Evolutionary conservation across 2,113 vertebrate genomes (phyloP).

Genomic region (Mormyrus lacerda): DNA sequence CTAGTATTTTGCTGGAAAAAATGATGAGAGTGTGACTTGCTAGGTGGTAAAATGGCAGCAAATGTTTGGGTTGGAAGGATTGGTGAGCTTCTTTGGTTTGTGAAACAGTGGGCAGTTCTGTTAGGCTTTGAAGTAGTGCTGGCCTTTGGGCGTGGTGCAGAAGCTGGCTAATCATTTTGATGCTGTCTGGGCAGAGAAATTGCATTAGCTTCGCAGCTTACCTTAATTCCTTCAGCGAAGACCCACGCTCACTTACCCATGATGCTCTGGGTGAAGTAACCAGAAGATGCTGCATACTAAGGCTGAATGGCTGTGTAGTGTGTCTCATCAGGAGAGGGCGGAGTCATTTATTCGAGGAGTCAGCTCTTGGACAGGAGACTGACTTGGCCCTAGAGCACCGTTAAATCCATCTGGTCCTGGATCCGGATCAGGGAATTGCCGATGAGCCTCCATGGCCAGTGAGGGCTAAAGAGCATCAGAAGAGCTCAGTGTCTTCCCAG

Average conservation of each 20-base stretch:
- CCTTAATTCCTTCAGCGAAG: background rate
- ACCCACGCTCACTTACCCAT: background rate
- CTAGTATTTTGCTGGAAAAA: background rate
- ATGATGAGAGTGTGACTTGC: background rate
- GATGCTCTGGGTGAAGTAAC: background rate
- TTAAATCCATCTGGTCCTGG: slow-evolving; percentile 12
- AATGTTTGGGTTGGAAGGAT: background rate
- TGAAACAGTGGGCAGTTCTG: background rate
- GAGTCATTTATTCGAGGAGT: background rate
- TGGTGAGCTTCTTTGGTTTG: background rate
- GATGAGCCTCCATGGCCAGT: background rate
- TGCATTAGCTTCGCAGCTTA: background rate
- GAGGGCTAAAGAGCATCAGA: background rate
- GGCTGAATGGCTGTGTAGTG: background rate
- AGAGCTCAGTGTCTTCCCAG: background rate
- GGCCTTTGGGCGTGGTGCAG: background rate
- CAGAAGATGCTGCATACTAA: background rate
- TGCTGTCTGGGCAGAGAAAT: background rate
- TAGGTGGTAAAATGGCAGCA: background rate
- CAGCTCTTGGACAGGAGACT: slow-evolving; percentile 2
- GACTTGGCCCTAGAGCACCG: background rate
- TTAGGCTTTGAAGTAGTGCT: background rate
- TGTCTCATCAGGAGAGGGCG: background rate
- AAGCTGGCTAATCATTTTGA: background rate
- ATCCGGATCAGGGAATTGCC: background rate